Evolutionary conservation across 2,113 vertebrate species (phyloP).

Genomic region (Aphyosemion australe): DNA sequence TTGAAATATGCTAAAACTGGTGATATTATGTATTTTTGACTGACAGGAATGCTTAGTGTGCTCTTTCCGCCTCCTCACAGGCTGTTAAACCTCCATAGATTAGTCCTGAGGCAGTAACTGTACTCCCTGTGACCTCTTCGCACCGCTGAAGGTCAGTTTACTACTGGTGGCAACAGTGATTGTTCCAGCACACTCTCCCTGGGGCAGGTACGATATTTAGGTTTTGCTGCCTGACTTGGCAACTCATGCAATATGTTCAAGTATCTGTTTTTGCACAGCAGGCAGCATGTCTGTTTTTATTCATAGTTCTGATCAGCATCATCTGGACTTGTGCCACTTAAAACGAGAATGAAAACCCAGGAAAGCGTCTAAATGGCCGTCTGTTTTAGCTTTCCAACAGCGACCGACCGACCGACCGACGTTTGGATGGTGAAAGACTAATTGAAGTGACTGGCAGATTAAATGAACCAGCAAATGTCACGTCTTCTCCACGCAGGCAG

Average conservation of each 20-base stretch:
- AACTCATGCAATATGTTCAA: slow-evolving; percentile 25
- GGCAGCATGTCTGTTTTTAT: slow-evolving; percentile 10
- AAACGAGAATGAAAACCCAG: neutral
- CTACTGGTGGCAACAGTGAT: slow-evolving; percentile 49
- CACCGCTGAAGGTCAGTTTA: slow-evolving; percentile 54
- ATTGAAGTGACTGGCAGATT: slow-evolving; percentile 57
- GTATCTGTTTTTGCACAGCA: slow-evolving; percentile 11
- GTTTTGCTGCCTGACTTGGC: slow-evolving; percentile 42
- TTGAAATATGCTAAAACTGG: slow-evolving; percentile 8
- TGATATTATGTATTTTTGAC: slow-evolving; percentile 33
- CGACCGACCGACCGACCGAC: slow-evolving; percentile 19
- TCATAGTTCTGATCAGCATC: neutral
- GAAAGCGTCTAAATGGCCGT: neutral
- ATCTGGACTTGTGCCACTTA: slow-evolving; percentile 24
- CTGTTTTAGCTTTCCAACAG: neutral
- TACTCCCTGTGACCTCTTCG: slow-evolving; percentile 41
- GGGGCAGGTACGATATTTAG: slow-evolving; percentile 54
- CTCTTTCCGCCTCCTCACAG: slow-evolving; percentile 16
- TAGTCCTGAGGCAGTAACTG: slow-evolving; percentile 42
- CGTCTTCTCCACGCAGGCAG: slow-evolving; percentile 48
- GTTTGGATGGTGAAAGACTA: slow-evolving; percentile 23
- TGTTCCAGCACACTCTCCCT: slow-evolving; percentile 44
- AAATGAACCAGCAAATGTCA: slow-evolving; percentile 65
- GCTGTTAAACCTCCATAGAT: slow-evolving; percentile 24
- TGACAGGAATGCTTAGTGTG: slow-evolving; percentile 42